Evolutionary conservation across 2,797 vertebrate genomes (phyloP).

Genomic region (Masticophis lateralis): DNA sequence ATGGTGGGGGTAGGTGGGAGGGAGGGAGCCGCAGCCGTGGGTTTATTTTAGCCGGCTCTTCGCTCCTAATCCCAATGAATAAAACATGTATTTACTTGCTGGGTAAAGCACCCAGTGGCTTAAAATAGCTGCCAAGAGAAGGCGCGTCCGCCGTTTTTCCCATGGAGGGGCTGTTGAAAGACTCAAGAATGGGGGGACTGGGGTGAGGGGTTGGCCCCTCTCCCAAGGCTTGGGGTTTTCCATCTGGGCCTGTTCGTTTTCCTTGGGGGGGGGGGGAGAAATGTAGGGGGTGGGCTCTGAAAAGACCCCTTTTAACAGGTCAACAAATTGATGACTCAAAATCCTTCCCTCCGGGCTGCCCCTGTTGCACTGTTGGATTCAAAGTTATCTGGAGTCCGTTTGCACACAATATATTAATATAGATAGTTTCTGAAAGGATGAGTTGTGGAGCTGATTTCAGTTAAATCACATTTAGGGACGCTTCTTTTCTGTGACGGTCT

Average conservation of each 20-base stretch:
- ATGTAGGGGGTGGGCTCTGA: neutral
- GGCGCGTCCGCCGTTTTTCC: neutral
- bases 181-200: neutral
- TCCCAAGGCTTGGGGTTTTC: neutral
- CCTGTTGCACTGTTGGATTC: neutral
- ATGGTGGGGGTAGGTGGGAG: neutral
- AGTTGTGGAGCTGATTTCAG: neutral
- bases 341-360: neutral
- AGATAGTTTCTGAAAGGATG: neutral
- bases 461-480: neutral
- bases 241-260: neutral
- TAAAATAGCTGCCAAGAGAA: slow-evolving; percentile 14
- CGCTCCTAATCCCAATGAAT: slow-evolving; percentile 4
- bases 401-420: neutral
- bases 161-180: neutral
- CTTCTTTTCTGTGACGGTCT: neutral
- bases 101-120: neutral
- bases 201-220: too few species aligned
- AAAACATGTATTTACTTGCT: slow-evolving; percentile 23
- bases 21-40: neutral
- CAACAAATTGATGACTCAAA: rapidly evolving
- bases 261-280: neutral
- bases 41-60: slow-evolving; percentile 15
- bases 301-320: neutral
- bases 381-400: neutral